Evolutionary conservation across 2,888 invertebrate species (phyloP).

Genomic region (Eupsilia transversa): DNA sequence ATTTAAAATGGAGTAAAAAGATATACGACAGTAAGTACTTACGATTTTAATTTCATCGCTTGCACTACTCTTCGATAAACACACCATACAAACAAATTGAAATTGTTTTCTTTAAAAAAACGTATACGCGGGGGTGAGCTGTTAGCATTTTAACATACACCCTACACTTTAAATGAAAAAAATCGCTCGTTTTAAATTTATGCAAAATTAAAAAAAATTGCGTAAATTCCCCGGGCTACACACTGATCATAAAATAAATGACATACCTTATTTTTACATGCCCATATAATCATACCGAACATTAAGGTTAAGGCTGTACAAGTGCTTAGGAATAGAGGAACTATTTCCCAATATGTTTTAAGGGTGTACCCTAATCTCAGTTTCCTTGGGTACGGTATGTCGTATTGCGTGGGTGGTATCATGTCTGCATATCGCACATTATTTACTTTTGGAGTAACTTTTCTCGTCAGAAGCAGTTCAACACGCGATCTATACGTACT

Average conservation of each 20-base stretch:
- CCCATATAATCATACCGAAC: constrained; percentile 71
- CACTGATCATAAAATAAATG: neutral
- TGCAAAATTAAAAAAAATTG: too few relatives aligned
- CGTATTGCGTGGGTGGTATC: constrained; percentile 82
- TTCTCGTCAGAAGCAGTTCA: constrained; percentile 52
- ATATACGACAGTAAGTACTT: too few relatives aligned
- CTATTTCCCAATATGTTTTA: constrained; percentile 80
- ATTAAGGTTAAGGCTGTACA: constrained; percentile 65
- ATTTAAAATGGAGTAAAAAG: too few relatives aligned
- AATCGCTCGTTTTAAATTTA: too few relatives aligned
- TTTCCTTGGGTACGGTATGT: constrained; percentile 74
- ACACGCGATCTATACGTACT: constrained; percentile 50
- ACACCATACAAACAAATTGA: too few relatives aligned
- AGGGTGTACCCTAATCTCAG: constrained; percentile 72
- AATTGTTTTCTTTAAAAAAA: too few relatives aligned
- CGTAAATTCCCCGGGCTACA: too few relatives aligned
- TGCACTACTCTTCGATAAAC: too few relatives aligned
- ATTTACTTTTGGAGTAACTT: constrained; percentile 42
- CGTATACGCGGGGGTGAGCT: too few relatives aligned
- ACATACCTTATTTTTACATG: constrained; percentile 78
- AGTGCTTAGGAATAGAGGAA: constrained; percentile 78
- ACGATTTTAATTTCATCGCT: too few relatives aligned
- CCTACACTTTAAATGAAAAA: too few relatives aligned
- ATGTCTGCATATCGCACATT: constrained; percentile 59
- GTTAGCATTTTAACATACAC: too few relatives aligned